Evolutionary conservation across 2,888 invertebrate species (phyloP).

Genomic region (Hemithea aestivaria): DNA sequence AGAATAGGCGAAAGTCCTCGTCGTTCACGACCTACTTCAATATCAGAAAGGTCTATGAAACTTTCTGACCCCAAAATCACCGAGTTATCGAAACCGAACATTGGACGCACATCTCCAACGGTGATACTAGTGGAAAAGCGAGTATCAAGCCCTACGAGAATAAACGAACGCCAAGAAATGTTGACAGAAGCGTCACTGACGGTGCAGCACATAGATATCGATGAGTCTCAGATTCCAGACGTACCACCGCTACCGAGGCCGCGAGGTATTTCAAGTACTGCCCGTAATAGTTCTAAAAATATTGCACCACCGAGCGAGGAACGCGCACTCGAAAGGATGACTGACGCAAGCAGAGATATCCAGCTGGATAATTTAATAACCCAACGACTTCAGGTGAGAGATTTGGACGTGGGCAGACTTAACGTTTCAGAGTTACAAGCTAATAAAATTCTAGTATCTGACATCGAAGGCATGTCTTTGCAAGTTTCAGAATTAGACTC

Average conservation of each 20-base stretch:
- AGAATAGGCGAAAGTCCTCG: conserved; percentile 69
- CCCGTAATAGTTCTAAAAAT: conserved; percentile 37
- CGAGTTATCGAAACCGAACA: conserved; percentile 73
- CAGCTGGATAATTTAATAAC: conserved; percentile 74
- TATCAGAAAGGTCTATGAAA: conserved; percentile 77
- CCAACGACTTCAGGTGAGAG: conserved; percentile 83
- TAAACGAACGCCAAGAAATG: conserved; percentile 79
- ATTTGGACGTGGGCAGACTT: conserved; percentile 88
- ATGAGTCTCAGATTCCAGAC: conserved; percentile 64
- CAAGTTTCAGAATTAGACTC: conserved; percentile 86
- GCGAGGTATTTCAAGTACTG: conserved; percentile 36
- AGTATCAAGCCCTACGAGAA: conserved; percentile 80
- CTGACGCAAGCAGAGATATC: conserved; percentile 54
- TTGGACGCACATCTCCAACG: conserved; percentile 80
- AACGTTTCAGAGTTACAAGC: conserved; percentile 89
- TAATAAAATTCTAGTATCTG: conserved; percentile 88
- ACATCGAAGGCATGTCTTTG: conserved; percentile 87
- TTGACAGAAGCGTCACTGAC: conserved; percentile 83
- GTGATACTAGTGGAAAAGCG: conserved; percentile 81
- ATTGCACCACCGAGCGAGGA: conserved; percentile 37
- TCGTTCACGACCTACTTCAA: conserved; percentile 74
- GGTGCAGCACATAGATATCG: conserved; percentile 82
- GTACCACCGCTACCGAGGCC: conserved; percentile 68
- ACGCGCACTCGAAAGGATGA: conserved; percentile 54
- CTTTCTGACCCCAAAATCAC: conserved; percentile 77